Conservation (phyloP, 2,888 invertebrate species). For the Phalera bucephala region DNA sequence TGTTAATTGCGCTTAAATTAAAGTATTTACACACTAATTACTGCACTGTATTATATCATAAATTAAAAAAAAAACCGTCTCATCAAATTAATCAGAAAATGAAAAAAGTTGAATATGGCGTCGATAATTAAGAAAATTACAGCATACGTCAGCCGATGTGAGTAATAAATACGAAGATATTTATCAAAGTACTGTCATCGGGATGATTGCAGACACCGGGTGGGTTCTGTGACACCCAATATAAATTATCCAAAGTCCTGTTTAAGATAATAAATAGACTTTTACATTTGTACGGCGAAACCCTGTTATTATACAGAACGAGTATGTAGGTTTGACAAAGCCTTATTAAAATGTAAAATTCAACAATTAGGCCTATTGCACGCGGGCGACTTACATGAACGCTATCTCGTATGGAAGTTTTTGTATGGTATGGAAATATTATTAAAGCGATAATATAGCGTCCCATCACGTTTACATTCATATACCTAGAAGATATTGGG, state of each 20-base stretch:
- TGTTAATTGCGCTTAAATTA: too few relatives aligned
- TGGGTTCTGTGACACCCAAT: constrained; percentile 8
- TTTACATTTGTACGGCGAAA: constrained; percentile 10
- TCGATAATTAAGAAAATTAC: constrained; percentile 2
- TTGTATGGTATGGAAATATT: too few relatives aligned
- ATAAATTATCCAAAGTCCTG: constrained; percentile 13
- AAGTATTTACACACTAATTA: too few relatives aligned
- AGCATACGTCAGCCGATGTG: neutral
- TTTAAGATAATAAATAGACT: constrained; percentile 18
- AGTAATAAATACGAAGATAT: constrained; percentile 3
- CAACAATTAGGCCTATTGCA: constrained; percentile 28
- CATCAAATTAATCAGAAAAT: neutral
- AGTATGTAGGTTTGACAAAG: constrained; percentile 33
- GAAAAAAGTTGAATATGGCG: neutral
- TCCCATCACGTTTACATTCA: too few relatives aligned
- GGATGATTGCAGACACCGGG: constrained; percentile 12
- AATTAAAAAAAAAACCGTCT: too few relatives aligned
- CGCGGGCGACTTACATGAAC: too few relatives aligned
- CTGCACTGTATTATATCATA: too few relatives aligned
- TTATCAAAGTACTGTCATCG: constrained; percentile 12
- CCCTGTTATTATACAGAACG: constrained; percentile 29
- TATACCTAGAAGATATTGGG: too few relatives aligned
- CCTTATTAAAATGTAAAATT: constrained; percentile 43
- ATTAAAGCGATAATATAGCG: too few relatives aligned
- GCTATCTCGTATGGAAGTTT: too few relatives aligned